A percentile compares a stretch with the other conserved stretches of the same genome.
These are phyloP conservation scores for Ceratothoa steindachneri DNA, from an alignment of 2,888 invertebrate species.

Conservation along the genomic window DNA sequence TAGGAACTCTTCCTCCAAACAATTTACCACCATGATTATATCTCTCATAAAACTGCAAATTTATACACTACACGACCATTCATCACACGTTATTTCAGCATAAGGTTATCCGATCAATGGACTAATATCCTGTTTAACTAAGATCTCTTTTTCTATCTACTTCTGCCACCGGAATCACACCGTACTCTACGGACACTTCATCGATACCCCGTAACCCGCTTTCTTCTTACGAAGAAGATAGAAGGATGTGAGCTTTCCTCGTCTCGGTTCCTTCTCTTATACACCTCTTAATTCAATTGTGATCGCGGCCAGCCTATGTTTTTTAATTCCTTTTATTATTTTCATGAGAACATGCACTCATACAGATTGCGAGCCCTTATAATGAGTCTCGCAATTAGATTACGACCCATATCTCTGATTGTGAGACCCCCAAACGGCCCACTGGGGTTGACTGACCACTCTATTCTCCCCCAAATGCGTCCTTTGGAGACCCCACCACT, in stretches of 20 bases:
- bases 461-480: background rate
- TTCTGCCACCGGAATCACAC: no score
- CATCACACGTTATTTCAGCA: no score
- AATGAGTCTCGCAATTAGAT: constrained; percentile 8
- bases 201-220: no score
- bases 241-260: constrained; percentile 4
- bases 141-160: no score
- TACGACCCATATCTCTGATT: constrained; percentile 8
- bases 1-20: no score
- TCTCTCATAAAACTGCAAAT: background rate
- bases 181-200: no score
- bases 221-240: background rate
- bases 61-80: background rate
- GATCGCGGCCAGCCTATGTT: background rate
- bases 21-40: no score
- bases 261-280: background rate
- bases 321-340: constrained; percentile 12
- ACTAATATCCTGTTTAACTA: no score
- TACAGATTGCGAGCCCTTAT: constrained; percentile 5
- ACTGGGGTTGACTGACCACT: background rate
- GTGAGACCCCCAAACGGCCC: background rate
- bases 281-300: background rate
- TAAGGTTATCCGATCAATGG: no score
- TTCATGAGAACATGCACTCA: constrained; percentile 13
- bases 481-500: background rate